phyloP scores from a whole-genome alignment of 2,113 vertebrate species.

The Podiceps cristatus region DNA sequence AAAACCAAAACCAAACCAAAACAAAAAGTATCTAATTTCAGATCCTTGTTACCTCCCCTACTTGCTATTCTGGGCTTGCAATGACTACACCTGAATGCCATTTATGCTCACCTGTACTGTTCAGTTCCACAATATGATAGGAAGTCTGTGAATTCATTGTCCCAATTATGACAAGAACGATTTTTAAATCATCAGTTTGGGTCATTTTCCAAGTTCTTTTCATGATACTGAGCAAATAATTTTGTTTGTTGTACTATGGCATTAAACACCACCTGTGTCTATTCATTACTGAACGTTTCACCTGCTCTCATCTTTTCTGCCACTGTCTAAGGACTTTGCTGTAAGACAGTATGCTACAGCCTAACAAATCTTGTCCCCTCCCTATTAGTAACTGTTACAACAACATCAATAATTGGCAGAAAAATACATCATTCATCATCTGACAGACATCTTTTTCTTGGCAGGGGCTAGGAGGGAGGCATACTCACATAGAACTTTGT shows the following conservation, averaged over 20 bases:
- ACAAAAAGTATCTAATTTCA: background rate
- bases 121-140: background rate
- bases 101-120: background rate
- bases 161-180: background rate
- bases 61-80: background rate
- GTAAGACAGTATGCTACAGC: fast-evolving
- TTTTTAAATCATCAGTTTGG: background rate
- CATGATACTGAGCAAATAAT: background rate
- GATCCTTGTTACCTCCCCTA: background rate
- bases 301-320: background rate
- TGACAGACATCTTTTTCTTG: background rate
- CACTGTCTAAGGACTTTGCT: background rate
- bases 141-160: background rate
- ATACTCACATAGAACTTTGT: background rate
- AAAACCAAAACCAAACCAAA: too few relatives aligned
- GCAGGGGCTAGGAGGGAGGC: background rate
- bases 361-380: background rate
- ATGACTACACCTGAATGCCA: background rate
- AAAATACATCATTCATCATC: background rate
- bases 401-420: background rate
- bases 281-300: background rate
- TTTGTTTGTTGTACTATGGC: background rate
- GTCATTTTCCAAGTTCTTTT: background rate
- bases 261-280: background rate
- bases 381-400: background rate